Evolutionary conservation across 1,140 invertebrate species (phyloP), one percentile per base, ranked within the genome.

Genomic region (Akabosia matsudoensis): DNA sequence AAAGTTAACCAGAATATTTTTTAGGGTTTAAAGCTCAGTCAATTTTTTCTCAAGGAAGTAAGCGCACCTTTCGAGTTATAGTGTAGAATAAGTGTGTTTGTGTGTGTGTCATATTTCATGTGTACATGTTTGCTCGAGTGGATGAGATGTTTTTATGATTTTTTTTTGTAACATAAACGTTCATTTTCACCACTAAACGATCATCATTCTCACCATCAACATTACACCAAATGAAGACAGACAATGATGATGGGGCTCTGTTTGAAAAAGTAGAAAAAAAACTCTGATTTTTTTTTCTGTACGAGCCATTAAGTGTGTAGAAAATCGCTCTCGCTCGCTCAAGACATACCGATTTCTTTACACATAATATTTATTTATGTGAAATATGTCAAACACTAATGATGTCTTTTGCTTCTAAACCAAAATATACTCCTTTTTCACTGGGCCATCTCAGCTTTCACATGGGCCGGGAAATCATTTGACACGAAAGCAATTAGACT

Each of bases 401-500:
- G 79, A 79, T 76, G 75, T 54, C 74, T 76, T 73, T 77, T 45
- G 75, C 76, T 76, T 70, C 71, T n/a, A n/a, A 76, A 78, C 70
- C 64, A 79, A 79, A 79, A 79, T 79, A 79, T 79, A n/a, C n/a
- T n/a, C n/a, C n/a, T n/a, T n/a, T 79, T 79, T 79, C 76, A 76
- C 70, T 79, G 54, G 70, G 34, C 33, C 73, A 26, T 79, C 80
- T 81, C 80, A 51, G 37, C 70, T 81, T 81, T 79, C 80, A 81
- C 76, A 81, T 78, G 76, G 76, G 78, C 76, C 76, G 80, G 80
- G 80, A 79, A 78, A 81, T 78, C 74, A 81, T 81, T 81, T 81
- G 80, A 81, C 80, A 81, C 78, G 80, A 81, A 79, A 81, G 80
- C 78, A 81, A 81, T 81, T 81, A 81, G 80, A 79, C 52, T n/a